Evolutionary conservation across 2,888 invertebrate genomes (phyloP), one percentile per base, ranked within the genome.

Genomic region (Hypomecis punctinalis): DNA sequence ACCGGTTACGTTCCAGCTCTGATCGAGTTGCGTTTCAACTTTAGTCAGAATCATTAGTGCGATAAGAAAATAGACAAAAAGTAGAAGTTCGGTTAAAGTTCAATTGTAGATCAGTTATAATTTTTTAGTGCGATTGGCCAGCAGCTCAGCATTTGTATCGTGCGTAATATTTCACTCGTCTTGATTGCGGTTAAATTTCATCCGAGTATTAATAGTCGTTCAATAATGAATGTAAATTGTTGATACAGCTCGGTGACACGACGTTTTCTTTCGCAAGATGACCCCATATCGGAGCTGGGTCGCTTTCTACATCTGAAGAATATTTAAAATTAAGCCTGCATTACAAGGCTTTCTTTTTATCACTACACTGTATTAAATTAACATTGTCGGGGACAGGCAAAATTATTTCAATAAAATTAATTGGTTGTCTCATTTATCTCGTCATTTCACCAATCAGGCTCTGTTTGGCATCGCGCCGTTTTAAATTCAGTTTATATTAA

Each of bases 281-380:
- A 84, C 88, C 89, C 88, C 87, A 79, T 76, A 77, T 76, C 76
- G 79, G 69, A 77, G 76, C 72, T 77, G 82, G 56, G 61, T 76
- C 84, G 84, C 89, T 90, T 90, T 90, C 89, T 88, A 89, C 84
- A 76, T 76, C 76, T 79, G 79, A 81, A 79, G 81, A 87, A 83
- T 64, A 71, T 69, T 68, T 69, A 60, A 70, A 65, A 69, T 67
- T 61, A 68, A 66, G 63, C 71, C 70, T 47, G 57, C 48, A 43
- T 49, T 77, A 80, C 65, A 47, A 62, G 60, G 68, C 75, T 80
- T 74, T 73, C 72, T 75, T 76, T 76, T 74, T 70, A 65, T 60
- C 66, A 45, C 61, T 62, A 47, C 63, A 61, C 67, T 61, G 68
- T 68, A 70, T 53, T 61, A 66, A 66, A 69, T 49, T 60, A 71